Base-by-base conservation (phyloP, 2,888 invertebrate species). In the Drosophila pseudotalamancana region DNA sequence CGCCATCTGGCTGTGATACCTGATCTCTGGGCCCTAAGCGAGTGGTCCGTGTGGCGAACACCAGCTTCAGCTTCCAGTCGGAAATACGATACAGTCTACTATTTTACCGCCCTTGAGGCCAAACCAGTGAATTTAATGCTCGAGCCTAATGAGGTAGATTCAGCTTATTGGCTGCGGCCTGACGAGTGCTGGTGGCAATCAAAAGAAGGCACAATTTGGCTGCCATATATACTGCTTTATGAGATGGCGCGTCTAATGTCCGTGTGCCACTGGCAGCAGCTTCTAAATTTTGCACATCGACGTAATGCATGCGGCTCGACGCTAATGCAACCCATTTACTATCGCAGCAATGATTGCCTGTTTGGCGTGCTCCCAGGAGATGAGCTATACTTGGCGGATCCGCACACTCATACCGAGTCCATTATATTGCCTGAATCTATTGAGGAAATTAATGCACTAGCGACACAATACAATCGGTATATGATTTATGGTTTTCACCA, bases 21-120 rank as follows among this genome's bases (percentile, higher is more conserved):
- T 0, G 96, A 97, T 90, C 92, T 97, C 43, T 95, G 95, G 95
- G 93, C 94, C 0, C 90, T 97, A n/a, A 92, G 94, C 76, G 95
- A 96, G 86, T 97, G 97, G 97, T 95, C 95, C 59, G 94, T 95
- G 88, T 97, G 97, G 97, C 90, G 96, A n/a, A 95, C 96, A 1
- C 96, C 97, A 0, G 79, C 91, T 0, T 81, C 89, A 23, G 72
- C 89, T 0, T 57, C 34, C 1, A 71, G n/a, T 39, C 73, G 68
- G 8, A 88, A 79, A 66, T 90, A 63, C 57, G 89, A 89, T 49
- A 90, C 89, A 0, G 70, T 77, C 0, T 83, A 88, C 25, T 89
- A 89, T 42, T 57, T 87, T 9, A 73, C 83, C 2, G 77, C 69
- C 2, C 46, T 89, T 43, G 56, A 73, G 6, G 16, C 61, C 0